Evolutionary conservation across 2,797 vertebrate species (phyloP), one percentile per base, ranked within the genome.

Genomic region (Cetoscarus ocellatus): DNA sequence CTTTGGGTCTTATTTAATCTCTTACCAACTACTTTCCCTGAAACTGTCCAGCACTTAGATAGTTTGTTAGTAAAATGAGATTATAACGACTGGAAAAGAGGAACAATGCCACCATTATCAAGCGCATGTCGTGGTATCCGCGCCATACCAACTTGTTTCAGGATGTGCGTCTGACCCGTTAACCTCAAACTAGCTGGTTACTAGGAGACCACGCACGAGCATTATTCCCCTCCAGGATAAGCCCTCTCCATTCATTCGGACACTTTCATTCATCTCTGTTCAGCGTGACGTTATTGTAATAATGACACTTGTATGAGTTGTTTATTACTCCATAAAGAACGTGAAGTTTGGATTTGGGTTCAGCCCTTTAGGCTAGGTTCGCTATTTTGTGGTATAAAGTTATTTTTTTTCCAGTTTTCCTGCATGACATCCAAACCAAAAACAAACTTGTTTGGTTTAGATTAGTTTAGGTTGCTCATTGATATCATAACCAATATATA

Each of bases 41-140:
- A 14, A 6, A 10, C 0, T 8, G 36, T 19, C 18, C 43, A 10
- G 54, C 19, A 11, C 51, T 5, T 8, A 11, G 69, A 45, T 68
- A 65, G 73, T 82, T 60, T 5, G 38, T 67, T 57, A 42, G 71
- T 60, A 60, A 67, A 60, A 42, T 61, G 17, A 70, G 70, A 75
- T 55, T 38, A 36, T 38, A 73, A 15, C 1, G 42, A 62, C 15
- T 35, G 54, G 45, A 48, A 67, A 52, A 56, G 42, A 45, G 43
- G 45, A 61, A 83, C 74, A 81, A 64, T 71, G 52, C 43, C 0
- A 15, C 42, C 44, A 55, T 70, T 65, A 59, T 65, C 8, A 42
- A 14, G 14, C 52, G 59, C 10, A 68, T 58, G 76, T 74, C 13
- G 51, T 75, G 56, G 44, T 83, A 82, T 83, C 71, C 67, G 58